A percentile compares a stretch with the other conserved stretches of the same genome.
Conservation (phyloP, 2,113 vertebrate genomes). For the Balaenoptera acutorostrata region DNA sequence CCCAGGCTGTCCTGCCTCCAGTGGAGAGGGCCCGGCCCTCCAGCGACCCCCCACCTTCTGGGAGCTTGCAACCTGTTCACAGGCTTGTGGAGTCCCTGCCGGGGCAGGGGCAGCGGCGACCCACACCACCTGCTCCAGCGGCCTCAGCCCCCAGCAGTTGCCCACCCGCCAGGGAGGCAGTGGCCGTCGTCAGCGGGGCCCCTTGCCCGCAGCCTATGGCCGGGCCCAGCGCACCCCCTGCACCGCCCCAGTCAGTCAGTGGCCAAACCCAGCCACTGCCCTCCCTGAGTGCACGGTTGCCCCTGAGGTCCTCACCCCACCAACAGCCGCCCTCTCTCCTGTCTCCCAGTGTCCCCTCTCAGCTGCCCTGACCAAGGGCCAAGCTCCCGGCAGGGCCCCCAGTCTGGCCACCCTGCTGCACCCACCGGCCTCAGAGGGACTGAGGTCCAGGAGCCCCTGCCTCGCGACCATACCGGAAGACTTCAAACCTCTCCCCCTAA, state of each 20-base stretch:
- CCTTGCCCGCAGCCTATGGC: no score
- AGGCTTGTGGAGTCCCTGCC: background rate
- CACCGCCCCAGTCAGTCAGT: background rate
- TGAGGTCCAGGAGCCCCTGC: no score
- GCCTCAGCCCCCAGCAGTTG: background rate
- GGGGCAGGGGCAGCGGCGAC: background rate
- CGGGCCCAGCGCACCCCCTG: background rate
- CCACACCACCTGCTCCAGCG: rapidly evolving
- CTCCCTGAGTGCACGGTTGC: rapidly evolving
- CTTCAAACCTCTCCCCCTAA: background rate
- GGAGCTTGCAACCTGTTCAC: background rate
- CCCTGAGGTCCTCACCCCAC: no score
- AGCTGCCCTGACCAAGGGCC: background rate
- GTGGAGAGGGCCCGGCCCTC: background rate
- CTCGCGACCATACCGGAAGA: rapidly evolving
- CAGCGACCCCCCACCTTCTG: rapidly evolving
- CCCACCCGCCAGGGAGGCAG: no score
- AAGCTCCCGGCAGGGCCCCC: background rate
- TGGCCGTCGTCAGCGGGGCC: background rate
- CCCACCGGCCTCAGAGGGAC: background rate
- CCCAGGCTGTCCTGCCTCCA: background rate
- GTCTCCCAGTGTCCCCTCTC: background rate
- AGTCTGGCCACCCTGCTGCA: no score
- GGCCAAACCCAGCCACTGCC: background rate
- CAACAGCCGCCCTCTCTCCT: no score